Evolutionary conservation across 1,140 invertebrate species (phyloP).

Genomic region (Aplysia californica): DNA sequence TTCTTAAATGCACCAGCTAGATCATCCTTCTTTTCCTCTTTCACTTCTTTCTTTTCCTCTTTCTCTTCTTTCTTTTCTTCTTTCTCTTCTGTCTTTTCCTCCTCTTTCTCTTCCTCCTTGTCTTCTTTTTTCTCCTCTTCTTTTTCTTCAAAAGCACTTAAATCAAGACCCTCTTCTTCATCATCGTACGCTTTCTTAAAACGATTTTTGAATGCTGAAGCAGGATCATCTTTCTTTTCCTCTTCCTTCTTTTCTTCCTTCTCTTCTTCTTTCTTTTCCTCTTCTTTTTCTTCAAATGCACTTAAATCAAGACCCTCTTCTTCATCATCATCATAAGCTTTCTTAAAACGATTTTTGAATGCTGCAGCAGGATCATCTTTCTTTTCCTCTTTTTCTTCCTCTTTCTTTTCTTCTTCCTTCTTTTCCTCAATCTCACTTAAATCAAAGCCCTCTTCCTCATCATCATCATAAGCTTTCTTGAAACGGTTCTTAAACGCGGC

Average conservation of each 20-base stretch:
- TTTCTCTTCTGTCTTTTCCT: constrained; percentile 20
- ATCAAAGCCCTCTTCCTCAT: constrained; percentile 27
- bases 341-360: constrained; percentile 28
- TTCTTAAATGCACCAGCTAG: constrained; percentile 12
- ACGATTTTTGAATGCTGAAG: constrained; percentile 8
- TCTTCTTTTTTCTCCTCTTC: constrained; percentile 31
- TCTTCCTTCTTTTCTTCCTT: constrained; percentile 2
- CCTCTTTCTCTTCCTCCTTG: constrained; percentile 19
- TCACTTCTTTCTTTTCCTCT: constrained; percentile 17
- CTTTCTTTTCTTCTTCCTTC: constrained; percentile 18
- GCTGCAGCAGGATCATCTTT: constrained; percentile 20
- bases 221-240: constrained; percentile 27
- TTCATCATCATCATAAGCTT: constrained; percentile 19
- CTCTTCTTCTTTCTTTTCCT: constrained; percentile 26
- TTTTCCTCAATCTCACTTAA: constrained; percentile 9
- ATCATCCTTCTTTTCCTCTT: constrained; percentile 33
- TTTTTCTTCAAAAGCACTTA: constrained; percentile 4
- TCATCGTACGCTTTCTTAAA: constrained; percentile 25
- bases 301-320: constrained; percentile 14
- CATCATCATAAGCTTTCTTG: constrained; percentile 29
- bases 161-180: constrained; percentile 20
- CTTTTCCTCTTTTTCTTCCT: constrained; percentile 27
- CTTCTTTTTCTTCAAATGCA: constrained; percentile 18
- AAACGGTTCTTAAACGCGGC: constrained; percentile 26
- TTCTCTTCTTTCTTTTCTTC: constrained; percentile 22